Conservation (phyloP, 1,140 invertebrate genomes). For the Drosophila repleta region DNA sequence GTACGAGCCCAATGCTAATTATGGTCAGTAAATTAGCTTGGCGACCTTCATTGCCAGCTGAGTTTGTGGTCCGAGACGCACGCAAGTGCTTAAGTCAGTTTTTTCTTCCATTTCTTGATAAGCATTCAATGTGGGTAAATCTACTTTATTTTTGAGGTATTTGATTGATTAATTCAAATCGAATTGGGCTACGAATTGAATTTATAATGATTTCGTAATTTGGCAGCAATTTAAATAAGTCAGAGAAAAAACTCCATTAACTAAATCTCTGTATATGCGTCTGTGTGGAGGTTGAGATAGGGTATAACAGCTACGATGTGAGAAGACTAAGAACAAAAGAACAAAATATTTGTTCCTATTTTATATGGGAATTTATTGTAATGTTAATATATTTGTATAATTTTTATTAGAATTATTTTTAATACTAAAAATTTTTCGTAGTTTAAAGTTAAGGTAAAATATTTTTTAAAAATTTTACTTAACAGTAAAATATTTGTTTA, state of each 20-base stretch:
- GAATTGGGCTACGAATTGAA: slow-evolving; percentile 72
- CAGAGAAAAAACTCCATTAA: slow-evolving; percentile 11
- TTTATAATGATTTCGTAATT: slow-evolving; percentile 72
- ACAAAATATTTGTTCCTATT: too few relatives aligned
- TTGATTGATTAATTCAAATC: slow-evolving; percentile 75
- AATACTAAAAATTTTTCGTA: too few relatives aligned
- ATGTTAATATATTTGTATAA: too few relatives aligned
- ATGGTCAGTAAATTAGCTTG: slow-evolving; percentile 66
- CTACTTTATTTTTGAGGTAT: slow-evolving; percentile 31
- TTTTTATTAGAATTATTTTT: too few relatives aligned
- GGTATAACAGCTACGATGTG: not conserved
- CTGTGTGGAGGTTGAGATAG: not conserved
- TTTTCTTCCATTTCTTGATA: slow-evolving; percentile 38
- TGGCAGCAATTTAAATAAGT: slow-evolving; percentile 59
- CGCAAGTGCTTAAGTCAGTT: slow-evolving; percentile 37
- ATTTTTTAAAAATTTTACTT: too few relatives aligned
- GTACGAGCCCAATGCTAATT: slow-evolving; percentile 61
- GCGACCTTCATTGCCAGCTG: slow-evolving; percentile 66
- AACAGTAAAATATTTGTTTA: too few relatives aligned
- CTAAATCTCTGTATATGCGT: slow-evolving; percentile 1
- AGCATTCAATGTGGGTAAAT: slow-evolving; percentile 31
- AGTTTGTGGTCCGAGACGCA: slow-evolving; percentile 39
- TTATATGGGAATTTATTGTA: too few relatives aligned
- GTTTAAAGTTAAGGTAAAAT: too few relatives aligned
- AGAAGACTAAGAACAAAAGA: too few relatives aligned